Conservation (phyloP, 1,140 invertebrate genomes). For the Drosophila mojavensis region DNA sequence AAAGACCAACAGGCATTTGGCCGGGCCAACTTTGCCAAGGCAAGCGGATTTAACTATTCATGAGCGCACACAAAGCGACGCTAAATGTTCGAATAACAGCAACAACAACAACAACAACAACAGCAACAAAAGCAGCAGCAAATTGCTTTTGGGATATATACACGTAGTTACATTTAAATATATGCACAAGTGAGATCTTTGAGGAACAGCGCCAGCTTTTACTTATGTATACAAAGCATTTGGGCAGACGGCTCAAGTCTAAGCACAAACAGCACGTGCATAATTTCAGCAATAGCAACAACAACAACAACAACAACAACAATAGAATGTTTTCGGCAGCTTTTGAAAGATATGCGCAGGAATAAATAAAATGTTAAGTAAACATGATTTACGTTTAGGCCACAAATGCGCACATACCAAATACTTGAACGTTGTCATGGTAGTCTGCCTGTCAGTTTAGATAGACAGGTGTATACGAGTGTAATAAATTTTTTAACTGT, state of each 20-base stretch:
- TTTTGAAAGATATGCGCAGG: neutral
- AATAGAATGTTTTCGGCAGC: neutral
- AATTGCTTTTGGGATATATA: conserved; percentile 22
- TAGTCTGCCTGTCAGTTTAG: neutral
- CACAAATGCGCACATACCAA: neutral
- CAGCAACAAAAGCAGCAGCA: neutral
- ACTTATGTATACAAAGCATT: conserved; percentile 32
- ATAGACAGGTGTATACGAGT: too few relatives aligned
- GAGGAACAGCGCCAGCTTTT: conserved; percentile 30
- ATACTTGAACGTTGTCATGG: neutral
- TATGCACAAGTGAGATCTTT: conserved; percentile 45
- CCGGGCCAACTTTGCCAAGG: conserved; percentile 14
- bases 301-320: neutral
- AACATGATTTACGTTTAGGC: conserved; percentile 14
- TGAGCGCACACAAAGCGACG: conserved; percentile 59
- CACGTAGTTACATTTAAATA: conserved; percentile 44
- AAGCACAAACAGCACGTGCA: conserved; percentile 22
- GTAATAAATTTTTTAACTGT: too few relatives aligned
- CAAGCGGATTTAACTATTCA: conserved; percentile 78
- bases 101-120: conserved; percentile 1
- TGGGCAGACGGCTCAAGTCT: conserved; percentile 20
- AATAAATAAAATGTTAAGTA: conserved; percentile 4
- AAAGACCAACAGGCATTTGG: conserved; percentile 16
- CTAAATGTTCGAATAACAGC: conserved; percentile 43
- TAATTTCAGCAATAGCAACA: conserved; percentile 11